phyloP scores from a whole-genome alignment of 2,888 invertebrate species.

The Rhagonycha fulva region DNA sequence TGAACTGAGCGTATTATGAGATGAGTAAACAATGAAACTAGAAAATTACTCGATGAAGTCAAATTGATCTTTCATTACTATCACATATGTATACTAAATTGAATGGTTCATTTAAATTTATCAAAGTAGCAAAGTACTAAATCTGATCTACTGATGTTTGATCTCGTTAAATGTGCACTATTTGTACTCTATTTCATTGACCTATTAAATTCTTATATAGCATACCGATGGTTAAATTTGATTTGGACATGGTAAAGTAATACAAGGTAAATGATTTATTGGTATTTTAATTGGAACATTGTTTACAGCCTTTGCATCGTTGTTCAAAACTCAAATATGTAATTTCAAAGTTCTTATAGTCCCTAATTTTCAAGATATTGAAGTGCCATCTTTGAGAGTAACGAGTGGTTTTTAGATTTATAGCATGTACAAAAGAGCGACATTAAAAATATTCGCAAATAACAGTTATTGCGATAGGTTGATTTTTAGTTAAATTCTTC shows the following conservation, averaged over 20 bases:
- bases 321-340: neutral
- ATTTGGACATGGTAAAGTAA: neutral
- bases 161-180: neutral
- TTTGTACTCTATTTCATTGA: neutral
- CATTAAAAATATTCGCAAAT: too few relatives aligned
- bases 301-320: too few relatives aligned
- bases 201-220: neutral
- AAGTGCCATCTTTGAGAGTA: too few relatives aligned
- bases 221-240: neutral
- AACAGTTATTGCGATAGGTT: too few relatives aligned
- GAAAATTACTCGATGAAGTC: neutral
- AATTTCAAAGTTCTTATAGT: neutral
- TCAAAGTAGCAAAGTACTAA: neutral
- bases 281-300: too few relatives aligned
- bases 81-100: neutral
- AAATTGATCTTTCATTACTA: neutral
- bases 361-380: neutral
- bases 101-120: neutral
- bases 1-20: too few relatives aligned
- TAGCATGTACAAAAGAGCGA: too few relatives aligned
- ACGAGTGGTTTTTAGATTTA: too few relatives aligned
- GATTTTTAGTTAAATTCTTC: too few relatives aligned
- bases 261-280: neutral
- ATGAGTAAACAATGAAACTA: neutral
- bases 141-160: neutral